These are phyloP conservation scores for Stegastes partitus DNA, from an alignment of 2,113 vertebrate species.

Conservation along the genomic window DNA sequence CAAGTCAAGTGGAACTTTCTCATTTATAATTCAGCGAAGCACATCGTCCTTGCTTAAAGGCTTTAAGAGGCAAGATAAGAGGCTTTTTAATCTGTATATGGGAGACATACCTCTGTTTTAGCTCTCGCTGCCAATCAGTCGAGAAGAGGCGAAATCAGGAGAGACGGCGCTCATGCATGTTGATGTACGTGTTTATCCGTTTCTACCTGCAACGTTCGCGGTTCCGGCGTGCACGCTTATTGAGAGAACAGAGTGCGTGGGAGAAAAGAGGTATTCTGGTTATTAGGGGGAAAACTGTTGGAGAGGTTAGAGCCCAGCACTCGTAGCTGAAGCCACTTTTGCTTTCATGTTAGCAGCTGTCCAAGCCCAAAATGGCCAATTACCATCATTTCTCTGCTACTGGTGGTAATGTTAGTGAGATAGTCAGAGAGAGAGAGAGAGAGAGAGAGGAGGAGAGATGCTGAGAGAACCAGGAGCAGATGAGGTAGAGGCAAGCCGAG, in stretches of 20 bases:
- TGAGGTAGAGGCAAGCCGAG: constrained; percentile 68
- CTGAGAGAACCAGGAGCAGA: constrained; percentile 54
- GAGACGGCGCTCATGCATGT: constrained; percentile 1
- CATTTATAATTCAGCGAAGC: constrained; percentile 78
- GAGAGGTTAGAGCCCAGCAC: constrained; percentile 73
- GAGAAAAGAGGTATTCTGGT: constrained; percentile 49
- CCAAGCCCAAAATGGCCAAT: constrained; percentile 82
- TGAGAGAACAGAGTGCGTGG: constrained; percentile 24
- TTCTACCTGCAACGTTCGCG: constrained; percentile 31
- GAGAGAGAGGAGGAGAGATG: not conserved
- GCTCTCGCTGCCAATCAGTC: constrained; percentile 39
- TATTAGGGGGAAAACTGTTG: constrained; percentile 69
- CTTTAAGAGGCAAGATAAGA: constrained; percentile 72
- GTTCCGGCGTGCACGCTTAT: constrained; percentile 42
- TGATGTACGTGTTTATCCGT: constrained; percentile 33
- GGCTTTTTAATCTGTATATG: constrained; percentile 67
- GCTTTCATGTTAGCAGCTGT: constrained; percentile 84
- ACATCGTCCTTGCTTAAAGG: constrained; percentile 74
- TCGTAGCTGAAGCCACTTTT: constrained; percentile 75
- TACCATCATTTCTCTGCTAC: constrained; percentile 81
- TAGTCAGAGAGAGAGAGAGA: constrained; percentile 35
- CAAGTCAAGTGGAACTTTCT: constrained; percentile 79
- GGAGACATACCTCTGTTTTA: constrained; percentile 55
- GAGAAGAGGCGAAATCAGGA: constrained; percentile 14
- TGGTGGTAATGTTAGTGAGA: constrained; percentile 72